A percentile compares a stretch with the other conserved stretches of the same genome.
Conservation (phyloP, 1,140 invertebrate species). For the Aphelenchoides fujianensis region DNA sequence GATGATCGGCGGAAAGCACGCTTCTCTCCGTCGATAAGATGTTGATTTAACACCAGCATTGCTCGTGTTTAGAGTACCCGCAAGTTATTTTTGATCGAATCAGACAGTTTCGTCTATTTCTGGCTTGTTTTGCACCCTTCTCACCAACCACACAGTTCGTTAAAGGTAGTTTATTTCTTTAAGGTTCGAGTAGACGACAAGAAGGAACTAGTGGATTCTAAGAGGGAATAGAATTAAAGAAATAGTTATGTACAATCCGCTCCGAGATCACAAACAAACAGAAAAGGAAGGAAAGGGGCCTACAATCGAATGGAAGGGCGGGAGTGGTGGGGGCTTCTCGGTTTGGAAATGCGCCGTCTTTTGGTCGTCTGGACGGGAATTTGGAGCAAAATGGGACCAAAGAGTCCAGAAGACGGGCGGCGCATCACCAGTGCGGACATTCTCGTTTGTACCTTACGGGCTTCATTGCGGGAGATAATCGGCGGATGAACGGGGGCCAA, state of each 20-base stretch:
- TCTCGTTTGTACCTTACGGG: neutral
- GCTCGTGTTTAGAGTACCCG: neutral
- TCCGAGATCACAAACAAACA: neutral
- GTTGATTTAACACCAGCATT: no score
- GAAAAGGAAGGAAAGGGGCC: neutral
- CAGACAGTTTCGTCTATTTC: neutral
- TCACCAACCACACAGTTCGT: neutral
- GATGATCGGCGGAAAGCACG: no score
- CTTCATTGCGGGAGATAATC: neutral
- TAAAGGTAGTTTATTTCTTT: neutral
- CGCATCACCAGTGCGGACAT: neutral
- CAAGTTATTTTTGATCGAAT: neutral
- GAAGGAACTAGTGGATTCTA: neutral
- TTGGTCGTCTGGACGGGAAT: no score
- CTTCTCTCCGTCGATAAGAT: no score
- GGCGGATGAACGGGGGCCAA: no score
- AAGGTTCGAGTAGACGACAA: neutral
- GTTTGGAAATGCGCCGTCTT: neutral
- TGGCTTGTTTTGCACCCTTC: neutral
- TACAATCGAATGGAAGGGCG: neutral
- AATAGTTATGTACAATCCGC: constrained; percentile 1
- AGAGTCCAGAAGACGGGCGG: neutral
- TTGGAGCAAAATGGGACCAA: neutral
- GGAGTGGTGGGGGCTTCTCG: neutral
- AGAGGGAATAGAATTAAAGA: neutral